Conservation (phyloP, 2,113 vertebrate species). For the Psittacus erithacus region DNA sequence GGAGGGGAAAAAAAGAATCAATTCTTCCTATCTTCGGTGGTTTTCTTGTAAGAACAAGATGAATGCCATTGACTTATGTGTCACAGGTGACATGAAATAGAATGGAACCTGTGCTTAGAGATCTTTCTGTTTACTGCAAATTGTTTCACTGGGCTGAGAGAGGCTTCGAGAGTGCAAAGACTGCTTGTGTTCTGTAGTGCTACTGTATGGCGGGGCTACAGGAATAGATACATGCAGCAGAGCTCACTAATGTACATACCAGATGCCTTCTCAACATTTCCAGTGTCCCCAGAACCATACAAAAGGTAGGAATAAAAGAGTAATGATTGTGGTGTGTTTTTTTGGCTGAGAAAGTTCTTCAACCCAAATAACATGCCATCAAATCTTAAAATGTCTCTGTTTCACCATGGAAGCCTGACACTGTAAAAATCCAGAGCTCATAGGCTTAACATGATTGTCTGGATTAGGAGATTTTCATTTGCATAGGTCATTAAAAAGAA, state of each 20-base stretch:
- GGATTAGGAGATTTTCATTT: background rate
- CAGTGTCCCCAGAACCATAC: background rate
- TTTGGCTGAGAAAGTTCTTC: background rate
- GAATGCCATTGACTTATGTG: background rate
- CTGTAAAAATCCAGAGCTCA: background rate
- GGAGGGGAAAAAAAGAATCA: background rate
- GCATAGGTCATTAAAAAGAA: background rate
- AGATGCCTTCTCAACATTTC: background rate
- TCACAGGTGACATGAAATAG: background rate
- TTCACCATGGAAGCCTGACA: background rate
- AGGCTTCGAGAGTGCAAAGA: background rate
- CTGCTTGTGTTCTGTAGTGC: background rate
- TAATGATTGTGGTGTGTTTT: accelerated
- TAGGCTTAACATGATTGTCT: background rate
- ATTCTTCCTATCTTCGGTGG: background rate
- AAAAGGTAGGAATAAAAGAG: background rate
- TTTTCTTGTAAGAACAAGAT: background rate
- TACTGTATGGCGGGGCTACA: background rate
- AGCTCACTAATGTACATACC: background rate
- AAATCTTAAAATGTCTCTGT: background rate
- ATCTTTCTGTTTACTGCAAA: background rate
- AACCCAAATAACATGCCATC: accelerated
- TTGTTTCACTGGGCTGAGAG: background rate
- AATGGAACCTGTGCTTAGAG: background rate
- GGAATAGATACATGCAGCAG: background rate